phyloP scores from a whole-genome alignment of 2,888 invertebrate genomes.

The Epirrhoe alternata region DNA sequence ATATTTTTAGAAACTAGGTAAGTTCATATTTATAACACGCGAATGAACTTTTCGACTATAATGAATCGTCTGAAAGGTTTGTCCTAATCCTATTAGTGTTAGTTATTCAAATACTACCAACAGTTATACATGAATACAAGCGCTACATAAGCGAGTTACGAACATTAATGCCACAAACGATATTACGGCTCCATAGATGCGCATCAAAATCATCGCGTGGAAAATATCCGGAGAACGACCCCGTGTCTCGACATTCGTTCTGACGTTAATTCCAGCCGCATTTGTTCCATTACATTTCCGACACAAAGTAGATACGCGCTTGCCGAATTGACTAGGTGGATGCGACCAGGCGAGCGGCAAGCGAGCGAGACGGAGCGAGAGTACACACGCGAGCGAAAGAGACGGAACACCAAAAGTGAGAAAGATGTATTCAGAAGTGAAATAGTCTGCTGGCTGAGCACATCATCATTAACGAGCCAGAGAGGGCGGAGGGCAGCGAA shows the following conservation, averaged over 20 bases:
- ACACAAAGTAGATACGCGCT: constrained; percentile 85
- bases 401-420: constrained; percentile 83
- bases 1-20: background rate
- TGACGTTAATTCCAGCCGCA: constrained; percentile 85
- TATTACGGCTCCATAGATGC: constrained; percentile 74
- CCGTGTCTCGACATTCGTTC: constrained; percentile 83
- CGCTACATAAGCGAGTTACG: constrained; percentile 33
- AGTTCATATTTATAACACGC: constrained; percentile 3
- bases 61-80: constrained; percentile 10
- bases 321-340: constrained; percentile 85
- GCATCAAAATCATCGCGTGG: constrained; percentile 82
- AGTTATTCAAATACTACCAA: constrained; percentile 20
- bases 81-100: constrained; percentile 20
- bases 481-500: constrained; percentile 85
- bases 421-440: constrained; percentile 88
- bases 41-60: constrained; percentile 9
- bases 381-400: constrained; percentile 58
- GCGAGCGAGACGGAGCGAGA: constrained; percentile 68
- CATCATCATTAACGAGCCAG: constrained; percentile 92
- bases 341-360: constrained; percentile 79
- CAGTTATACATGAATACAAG: constrained; percentile 41
- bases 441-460: constrained; percentile 91
- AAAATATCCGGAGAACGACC: constrained; percentile 82
- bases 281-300: constrained; percentile 86
- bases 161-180: constrained; percentile 61